Evolutionary conservation across 2,797 vertebrate genomes (phyloP).

Genomic region (Falco peregrinus): DNA sequence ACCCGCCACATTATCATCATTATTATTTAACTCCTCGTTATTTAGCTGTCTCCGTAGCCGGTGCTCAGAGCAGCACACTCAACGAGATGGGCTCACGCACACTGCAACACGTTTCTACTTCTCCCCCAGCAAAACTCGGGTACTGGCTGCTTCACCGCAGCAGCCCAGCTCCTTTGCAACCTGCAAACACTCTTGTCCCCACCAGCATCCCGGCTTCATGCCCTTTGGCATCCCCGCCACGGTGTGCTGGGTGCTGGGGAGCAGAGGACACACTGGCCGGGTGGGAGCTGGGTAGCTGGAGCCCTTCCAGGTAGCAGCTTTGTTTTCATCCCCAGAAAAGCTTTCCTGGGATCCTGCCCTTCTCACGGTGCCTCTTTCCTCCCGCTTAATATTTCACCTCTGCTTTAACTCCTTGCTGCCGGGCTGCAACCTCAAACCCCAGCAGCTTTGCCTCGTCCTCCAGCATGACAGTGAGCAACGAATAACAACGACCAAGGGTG

Average conservation of each 20-base stretch:
- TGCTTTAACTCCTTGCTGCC: neutral
- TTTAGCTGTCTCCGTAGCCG: fast-evolving
- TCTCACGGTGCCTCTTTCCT: neutral
- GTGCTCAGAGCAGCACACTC: neutral
- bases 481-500: neutral
- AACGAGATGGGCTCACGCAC: fast-evolving
- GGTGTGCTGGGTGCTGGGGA: neutral
- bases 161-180: neutral
- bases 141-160: fast-evolving
- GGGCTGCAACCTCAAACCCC: neutral
- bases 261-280: neutral
- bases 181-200: neutral
- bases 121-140: neutral
- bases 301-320: neutral
- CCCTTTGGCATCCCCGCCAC: neutral
- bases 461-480: fast-evolving
- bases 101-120: neutral
- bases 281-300: neutral
- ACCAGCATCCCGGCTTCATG: neutral
- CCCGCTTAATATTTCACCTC: neutral
- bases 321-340: neutral
- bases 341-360: neutral
- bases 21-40: neutral
- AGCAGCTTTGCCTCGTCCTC: neutral
- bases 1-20: fast-evolving